Percentiles rank a stretch among this genome's conserved stretches.
These are phyloP conservation scores for Dendrophyllia cribrosa DNA, from an alignment of 64 coral and sea anemone species.

Conservation along the genomic window DNA sequence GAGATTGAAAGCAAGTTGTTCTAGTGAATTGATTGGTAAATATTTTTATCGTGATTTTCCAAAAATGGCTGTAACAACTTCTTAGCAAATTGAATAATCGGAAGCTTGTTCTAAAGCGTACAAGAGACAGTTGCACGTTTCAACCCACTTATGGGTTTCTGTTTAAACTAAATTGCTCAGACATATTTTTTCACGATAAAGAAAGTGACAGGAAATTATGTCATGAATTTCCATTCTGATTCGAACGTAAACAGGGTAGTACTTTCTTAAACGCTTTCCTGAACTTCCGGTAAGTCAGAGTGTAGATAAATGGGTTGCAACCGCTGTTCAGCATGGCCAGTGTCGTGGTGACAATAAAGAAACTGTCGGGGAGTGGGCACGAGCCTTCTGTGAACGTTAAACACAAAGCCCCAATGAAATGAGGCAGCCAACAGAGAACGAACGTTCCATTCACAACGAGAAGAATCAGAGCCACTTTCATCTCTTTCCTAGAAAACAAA, in stretches of 20 bases:
- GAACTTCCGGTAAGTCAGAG: constrained; percentile 50
- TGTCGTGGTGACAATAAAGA: constrained; percentile 69
- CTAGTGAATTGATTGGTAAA: too few relatives aligned
- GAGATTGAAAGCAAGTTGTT: too few relatives aligned
- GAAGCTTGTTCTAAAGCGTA: too few relatives aligned
- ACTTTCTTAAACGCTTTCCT: constrained; percentile 37
- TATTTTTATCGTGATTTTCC: too few relatives aligned
- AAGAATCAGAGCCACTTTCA: constrained; percentile 66
- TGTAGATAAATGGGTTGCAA: constrained; percentile 75
- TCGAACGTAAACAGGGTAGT: neutral
- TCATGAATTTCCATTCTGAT: neutral
- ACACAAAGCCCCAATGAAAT: constrained; percentile 72
- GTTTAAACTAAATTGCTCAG: too few relatives aligned
- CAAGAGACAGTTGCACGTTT: too few relatives aligned
- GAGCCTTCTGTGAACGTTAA: constrained; percentile 30
- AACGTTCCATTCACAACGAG: constrained; percentile 71
- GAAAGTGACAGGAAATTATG: too few relatives aligned
- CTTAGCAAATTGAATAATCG: too few relatives aligned
- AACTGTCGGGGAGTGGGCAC: constrained; percentile 70
- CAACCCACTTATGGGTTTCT: too few relatives aligned
- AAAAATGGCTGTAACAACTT: too few relatives aligned
- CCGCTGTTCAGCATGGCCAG: constrained; percentile 80
- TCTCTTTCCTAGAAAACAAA: constrained; percentile 50
- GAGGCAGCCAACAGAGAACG: constrained; percentile 60
- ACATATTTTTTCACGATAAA: too few relatives aligned